phyloP scores from a whole-genome alignment of 92 coral and sea anemone species.

The Pocillopora meandrina region DNA sequence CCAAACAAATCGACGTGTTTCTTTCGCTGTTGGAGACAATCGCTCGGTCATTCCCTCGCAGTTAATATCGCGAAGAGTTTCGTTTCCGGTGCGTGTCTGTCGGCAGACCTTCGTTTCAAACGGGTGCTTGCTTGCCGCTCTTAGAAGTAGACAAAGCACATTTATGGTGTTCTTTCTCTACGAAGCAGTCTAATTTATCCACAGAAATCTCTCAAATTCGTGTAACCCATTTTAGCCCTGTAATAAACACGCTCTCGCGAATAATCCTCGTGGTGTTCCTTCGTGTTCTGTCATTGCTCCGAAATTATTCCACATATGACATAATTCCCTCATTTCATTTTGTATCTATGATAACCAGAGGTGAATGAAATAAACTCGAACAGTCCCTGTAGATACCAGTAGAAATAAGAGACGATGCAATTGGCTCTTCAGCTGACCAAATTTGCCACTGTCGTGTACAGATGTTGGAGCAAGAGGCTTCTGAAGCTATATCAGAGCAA shows the following conservation, averaged over 20 bases:
- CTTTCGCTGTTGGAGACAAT: slow-evolving; percentile 23
- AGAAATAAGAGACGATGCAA: slow-evolving; percentile 40
- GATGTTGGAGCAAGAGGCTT: slow-evolving; percentile 13
- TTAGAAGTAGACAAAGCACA: neutral
- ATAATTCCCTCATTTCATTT: slow-evolving; percentile 1
- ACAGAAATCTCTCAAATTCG: neutral
- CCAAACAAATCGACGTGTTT: slow-evolving; percentile 31
- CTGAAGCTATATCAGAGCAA: slow-evolving; percentile 24
- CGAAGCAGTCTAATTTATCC: neutral
- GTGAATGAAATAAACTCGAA: slow-evolving; percentile 12
- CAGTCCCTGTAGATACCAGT: slow-evolving; percentile 2
- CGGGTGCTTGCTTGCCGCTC: slow-evolving; percentile 13
- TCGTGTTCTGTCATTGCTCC: slow-evolving; percentile 20
- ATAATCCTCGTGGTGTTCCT: neutral
- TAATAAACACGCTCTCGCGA: neutral
- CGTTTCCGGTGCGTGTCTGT: slow-evolving; percentile 27
- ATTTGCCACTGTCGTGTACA: slow-evolving; percentile 32
- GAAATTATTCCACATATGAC: slow-evolving; percentile 21
- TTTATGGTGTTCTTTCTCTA: neutral
- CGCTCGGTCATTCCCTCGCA: slow-evolving; percentile 31
- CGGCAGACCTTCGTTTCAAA: neutral
- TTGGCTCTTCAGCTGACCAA: slow-evolving; percentile 35
- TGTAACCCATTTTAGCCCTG: neutral
- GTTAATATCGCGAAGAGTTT: slow-evolving; percentile 27
- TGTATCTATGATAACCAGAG: slow-evolving; percentile 31